Evolutionary conservation across 2,888 invertebrate species (phyloP), one percentile per base, ranked within the genome.

Genomic region (Papilio elwesi): DNA sequence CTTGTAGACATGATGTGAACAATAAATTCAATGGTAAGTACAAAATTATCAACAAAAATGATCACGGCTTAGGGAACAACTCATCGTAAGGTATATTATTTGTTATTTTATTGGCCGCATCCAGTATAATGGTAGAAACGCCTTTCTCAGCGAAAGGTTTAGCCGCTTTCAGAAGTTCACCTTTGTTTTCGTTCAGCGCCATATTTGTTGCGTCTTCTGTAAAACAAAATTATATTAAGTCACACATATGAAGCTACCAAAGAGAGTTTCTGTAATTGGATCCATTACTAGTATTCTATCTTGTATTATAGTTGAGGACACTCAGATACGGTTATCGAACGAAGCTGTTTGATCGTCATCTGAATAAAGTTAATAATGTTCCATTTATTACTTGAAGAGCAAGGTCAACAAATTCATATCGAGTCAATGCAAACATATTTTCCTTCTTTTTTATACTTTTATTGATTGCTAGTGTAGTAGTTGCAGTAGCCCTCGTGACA

Each of bases 141-240:
- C 95, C 94, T 74, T 83, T 90, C 82, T 96, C 95, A 1, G 96
- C 84, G 70, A 94, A 88, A 0, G 96, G 96, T 78, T 94, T 94
- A 13, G 95, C 87, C 0, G 94, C 91, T 48, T 86, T 87, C 10
- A 95, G 81, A 80, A 96, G 94, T 53, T 95, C 94, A 0, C 90
- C 91, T 75, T 95, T 94, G 81, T 96, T 96, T 78, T 94, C 91
- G 80, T 96, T 95, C 64, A 96, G 94, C 0, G 95, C 94, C 57
- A 88, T 85, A 80, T 96, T 96, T 0, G 94, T 91, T n/a, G 93
- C 92, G 36, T 94, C 89, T 74, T 91, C 95, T 95, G 83, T 12
- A 74, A 80, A 73, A 64, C 11, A 55, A 55, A n/a, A 68, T 9
- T 47, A 48, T 11, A n/a, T 59, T 59, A 43, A 13, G 0, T 43